Evolutionary conservation across 2,113 vertebrate species (phyloP).

Genomic region (Triplophysa rosa): DNA sequence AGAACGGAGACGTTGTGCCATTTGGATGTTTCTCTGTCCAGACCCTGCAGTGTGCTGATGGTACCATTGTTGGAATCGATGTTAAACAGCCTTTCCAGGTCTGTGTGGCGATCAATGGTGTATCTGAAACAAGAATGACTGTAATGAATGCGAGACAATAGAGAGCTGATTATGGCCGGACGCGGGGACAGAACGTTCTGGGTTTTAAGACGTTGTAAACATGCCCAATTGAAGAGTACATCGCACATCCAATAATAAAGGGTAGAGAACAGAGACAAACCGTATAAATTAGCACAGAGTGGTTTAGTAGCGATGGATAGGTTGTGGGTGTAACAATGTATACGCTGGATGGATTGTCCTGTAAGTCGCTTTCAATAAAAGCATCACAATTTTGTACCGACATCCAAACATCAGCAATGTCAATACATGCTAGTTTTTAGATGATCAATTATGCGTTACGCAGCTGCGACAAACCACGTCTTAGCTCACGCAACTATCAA

Average conservation of each 20-base stretch:
- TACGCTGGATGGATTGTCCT: conserved; percentile 3
- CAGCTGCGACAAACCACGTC: conserved; percentile 18
- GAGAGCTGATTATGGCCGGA: conserved; percentile 16
- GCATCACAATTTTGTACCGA: conserved; percentile 1
- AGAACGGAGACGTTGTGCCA: conserved; percentile 96
- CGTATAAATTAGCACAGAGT: conserved; percentile 40
- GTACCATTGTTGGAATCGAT: conserved; percentile 91
- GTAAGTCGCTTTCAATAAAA: conserved; percentile 6
- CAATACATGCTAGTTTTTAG: conserved; percentile 5
- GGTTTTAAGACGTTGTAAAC: conserved; percentile 34
- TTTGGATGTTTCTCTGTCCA: conserved; percentile 89
- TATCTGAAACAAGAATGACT: conserved; percentile 78
- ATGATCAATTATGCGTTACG: conserved; percentile 26
- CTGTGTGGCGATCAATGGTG: conserved; percentile 90
- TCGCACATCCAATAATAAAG: conserved; percentile 41
- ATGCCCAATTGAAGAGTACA: conserved; percentile 5
- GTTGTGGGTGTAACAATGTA: background rate
- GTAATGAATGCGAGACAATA: conserved; percentile 46
- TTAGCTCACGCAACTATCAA: conserved; percentile 40
- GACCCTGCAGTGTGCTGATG: conserved; percentile 85
- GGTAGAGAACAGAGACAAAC: conserved; percentile 17
- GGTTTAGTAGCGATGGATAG: conserved; percentile 36
- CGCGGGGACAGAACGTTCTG: background rate
- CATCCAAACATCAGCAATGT: background rate
- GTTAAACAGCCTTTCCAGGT: conserved; percentile 90